Conservation (phyloP, 2,113 vertebrate species). For the Crotophaga sulcirostris region DNA sequence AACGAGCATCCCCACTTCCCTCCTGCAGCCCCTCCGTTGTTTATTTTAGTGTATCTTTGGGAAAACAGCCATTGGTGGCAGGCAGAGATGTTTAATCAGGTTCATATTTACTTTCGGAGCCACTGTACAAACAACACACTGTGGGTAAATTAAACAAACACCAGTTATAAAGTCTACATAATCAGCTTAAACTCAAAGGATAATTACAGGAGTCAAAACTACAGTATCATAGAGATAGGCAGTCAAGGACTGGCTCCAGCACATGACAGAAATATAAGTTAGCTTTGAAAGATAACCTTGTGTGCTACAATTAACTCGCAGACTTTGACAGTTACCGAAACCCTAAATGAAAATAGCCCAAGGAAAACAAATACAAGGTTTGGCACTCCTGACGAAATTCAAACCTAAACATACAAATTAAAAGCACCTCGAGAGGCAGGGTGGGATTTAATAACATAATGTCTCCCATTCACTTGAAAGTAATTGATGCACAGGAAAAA, state of each 20-base stretch:
- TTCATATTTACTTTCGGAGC: background rate
- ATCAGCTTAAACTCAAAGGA: background rate
- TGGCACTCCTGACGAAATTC: background rate
- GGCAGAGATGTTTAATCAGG: conserved; percentile 2
- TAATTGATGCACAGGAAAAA: background rate
- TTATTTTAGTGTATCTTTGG: background rate
- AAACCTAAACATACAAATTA: background rate
- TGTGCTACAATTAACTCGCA: background rate
- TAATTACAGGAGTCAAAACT: background rate
- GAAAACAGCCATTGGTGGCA: background rate
- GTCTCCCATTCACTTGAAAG: background rate
- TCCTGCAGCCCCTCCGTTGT: background rate
- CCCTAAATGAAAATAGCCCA: background rate
- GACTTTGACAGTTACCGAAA: background rate
- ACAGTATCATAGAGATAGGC: background rate
- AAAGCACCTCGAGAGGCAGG: background rate
- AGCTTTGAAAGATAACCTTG: background rate
- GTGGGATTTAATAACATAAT: background rate
- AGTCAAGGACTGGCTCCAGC: background rate
- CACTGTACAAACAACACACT: background rate
- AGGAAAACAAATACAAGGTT: background rate
- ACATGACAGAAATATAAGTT: background rate
- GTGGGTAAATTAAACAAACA: conserved; percentile 22
- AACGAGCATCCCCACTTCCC: background rate
- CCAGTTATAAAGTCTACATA: background rate